A percentile compares a stretch with the other conserved stretches of the same genome.
phyloP scores from a whole-genome alignment of 2,797 vertebrate species.

The Florisuga fusca region DNA sequence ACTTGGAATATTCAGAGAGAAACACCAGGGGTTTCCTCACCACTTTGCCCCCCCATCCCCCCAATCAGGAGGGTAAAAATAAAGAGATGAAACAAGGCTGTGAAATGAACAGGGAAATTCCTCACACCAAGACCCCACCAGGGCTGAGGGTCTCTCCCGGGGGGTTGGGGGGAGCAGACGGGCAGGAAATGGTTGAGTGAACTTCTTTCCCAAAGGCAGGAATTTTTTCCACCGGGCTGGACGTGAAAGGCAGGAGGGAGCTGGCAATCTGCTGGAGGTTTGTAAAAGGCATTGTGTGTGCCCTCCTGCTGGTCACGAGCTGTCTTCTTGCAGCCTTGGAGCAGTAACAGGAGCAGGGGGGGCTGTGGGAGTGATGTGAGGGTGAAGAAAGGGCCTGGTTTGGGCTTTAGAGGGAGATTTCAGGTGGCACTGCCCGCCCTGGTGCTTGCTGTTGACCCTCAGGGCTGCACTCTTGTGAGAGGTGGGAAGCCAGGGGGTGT shows the following conservation, averaged over 20 bases:
- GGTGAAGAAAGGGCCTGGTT: neutral
- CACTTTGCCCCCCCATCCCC: neutral
- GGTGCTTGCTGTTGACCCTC: fast-evolving
- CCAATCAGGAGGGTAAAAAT: neutral
- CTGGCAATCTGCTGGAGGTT: neutral
- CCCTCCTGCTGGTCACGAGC: neutral
- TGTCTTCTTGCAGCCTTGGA: neutral
- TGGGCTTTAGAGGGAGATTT: neutral
- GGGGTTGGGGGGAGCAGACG: neutral
- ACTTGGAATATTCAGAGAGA: neutral
- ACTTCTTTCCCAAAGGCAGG: neutral
- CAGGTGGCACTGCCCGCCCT: fast-evolving
- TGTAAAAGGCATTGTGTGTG: neutral
- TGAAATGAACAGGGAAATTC: neutral
- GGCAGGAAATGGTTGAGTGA: neutral
- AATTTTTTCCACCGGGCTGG: neutral
- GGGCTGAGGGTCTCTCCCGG: neutral
- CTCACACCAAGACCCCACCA: neutral
- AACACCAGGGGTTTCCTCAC: neutral
- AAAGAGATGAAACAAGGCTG: neutral
- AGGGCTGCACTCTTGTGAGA: neutral
- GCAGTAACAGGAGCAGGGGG: neutral
- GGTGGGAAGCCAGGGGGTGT: neutral
- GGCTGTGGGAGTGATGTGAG: neutral
- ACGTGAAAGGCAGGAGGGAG: neutral